A percentile compares a stretch with the other conserved stretches of the same genome.
phyloP scores from a whole-genome alignment of 2,888 invertebrate species.

The Standfussiana lucernea region DNA sequence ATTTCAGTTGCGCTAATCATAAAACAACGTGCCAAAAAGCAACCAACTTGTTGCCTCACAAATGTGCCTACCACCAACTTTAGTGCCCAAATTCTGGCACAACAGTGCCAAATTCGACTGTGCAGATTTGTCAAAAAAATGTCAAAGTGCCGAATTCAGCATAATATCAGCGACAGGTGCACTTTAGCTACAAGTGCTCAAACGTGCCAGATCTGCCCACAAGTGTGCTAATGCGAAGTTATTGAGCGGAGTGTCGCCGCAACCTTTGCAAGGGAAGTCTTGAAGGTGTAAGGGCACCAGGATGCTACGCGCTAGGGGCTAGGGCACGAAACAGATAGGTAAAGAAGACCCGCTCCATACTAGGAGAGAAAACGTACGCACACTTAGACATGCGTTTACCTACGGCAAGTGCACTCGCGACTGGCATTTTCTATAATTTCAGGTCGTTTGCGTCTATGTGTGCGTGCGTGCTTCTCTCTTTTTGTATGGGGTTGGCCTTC shows the following conservation, averaged over 20 bases:
- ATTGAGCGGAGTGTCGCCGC: constrained; percentile 55
- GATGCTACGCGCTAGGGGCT: constrained; percentile 50
- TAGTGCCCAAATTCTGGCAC: constrained; percentile 37
- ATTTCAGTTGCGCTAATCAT: constrained; percentile 9
- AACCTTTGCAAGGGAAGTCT: constrained; percentile 46
- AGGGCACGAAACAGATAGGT: constrained; percentile 24
- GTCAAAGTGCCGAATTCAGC: constrained; percentile 30
- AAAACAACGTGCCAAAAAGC: constrained; percentile 33
- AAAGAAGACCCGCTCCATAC: not conserved
- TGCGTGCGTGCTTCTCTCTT: constrained; percentile 1
- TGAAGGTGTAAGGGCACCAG: constrained; percentile 53
- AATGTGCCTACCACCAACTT: constrained; percentile 33
- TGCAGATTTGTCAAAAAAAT: constrained; percentile 47
- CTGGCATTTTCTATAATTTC: not conserved
- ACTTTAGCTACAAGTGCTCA: constrained; percentile 54
- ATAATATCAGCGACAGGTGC: constrained; percentile 40
- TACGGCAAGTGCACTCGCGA: not conserved
- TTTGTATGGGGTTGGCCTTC: not conserved
- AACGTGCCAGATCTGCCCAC: constrained; percentile 51
- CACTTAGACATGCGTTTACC: not conserved
- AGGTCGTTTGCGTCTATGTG: not conserved
- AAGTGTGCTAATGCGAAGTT: constrained; percentile 48
- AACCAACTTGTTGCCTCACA: constrained; percentile 31
- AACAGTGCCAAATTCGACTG: constrained; percentile 25
- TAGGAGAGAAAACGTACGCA: constrained; percentile 3